Evolutionary conservation across 2,113 vertebrate species (phyloP).

Genomic region (Nibea coibor): DNA sequence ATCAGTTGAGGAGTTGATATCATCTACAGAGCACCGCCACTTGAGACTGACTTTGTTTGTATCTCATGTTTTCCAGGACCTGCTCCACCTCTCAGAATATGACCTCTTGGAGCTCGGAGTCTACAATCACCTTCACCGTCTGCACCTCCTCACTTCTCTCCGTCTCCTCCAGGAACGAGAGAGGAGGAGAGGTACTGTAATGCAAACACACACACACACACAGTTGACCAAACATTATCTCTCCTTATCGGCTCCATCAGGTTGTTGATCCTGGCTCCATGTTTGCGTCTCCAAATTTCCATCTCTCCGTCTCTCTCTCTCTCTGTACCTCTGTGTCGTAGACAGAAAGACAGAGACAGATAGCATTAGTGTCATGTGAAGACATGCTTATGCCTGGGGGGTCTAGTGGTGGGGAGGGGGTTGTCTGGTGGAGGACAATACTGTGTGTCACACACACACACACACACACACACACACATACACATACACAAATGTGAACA

Average conservation of each 20-base stretch:
- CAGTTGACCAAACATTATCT: constrained; percentile 35
- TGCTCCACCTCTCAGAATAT: constrained; percentile 82
- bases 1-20: neutral
- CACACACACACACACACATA: constrained; percentile 25
- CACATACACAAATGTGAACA: constrained; percentile 29
- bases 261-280: constrained; percentile 35
- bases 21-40: neutral
- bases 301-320: constrained; percentile 24
- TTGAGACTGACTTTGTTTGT: neutral
- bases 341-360: constrained; percentile 42
- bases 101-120: constrained; percentile 84
- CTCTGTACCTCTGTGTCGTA: neutral
- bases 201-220: neutral
- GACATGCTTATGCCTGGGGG: constrained; percentile 62
- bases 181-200: constrained; percentile 78
- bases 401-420: constrained; percentile 37
- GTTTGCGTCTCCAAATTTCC: constrained; percentile 16
- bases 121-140: constrained; percentile 81
- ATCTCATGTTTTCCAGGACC: constrained; percentile 78
- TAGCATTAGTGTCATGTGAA: constrained; percentile 64
- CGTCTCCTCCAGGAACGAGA: constrained; percentile 82
- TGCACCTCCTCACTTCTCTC: constrained; percentile 84
- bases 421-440: constrained; percentile 59
- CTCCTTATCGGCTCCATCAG: constrained; percentile 45
- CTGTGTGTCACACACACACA: constrained; percentile 20